Evolutionary conservation across 2,113 vertebrate genomes (phyloP), one percentile per base, ranked within the genome.

Genomic region (Pardalotus punctatus): DNA sequence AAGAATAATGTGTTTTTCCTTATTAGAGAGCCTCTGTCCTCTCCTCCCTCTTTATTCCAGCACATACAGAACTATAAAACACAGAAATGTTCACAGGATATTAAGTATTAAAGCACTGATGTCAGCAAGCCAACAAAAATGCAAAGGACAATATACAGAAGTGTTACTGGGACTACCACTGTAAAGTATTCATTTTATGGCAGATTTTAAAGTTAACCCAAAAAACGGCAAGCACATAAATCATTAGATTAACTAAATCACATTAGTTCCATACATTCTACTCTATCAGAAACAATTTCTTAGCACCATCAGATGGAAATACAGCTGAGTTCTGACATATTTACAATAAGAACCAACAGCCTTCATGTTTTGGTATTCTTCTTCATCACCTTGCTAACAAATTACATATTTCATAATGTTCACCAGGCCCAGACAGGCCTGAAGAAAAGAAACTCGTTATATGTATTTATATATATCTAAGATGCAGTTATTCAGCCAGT

Each of bases 51-150:
- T 64, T 83, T 82, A 35, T 77, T 93, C 71, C 62, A 77, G 65
- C 73, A 51, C 54, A 53, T 51, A 54, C 45, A 90, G 87, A 87
- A 91, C 78, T 73, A 88, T 93, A 90, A 96, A 97, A 93, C 87
- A 90, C 74, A 90, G 58, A 95, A 87, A 83, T 48, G 74, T 93
- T 94, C 94, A 90, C 85, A 95, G 90, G 87, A 95, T 96, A 96
- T 93, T 91, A 94, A 96, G 85, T 77, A 96, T 88, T 96, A 94
- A 93, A 94, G 36, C 0, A 1, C 88, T 90, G 92, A 91, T 93
- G 88, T 96, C 92, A 96, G 85, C 90, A 94, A 92, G 88, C 82
- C 93, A 97, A 96, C 87, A 93, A 91, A 95, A 96, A 90, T 92
- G 88, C 54, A 45, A 86, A 90, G 74, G 85, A 93, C 92, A 94